These are phyloP conservation scores for Glossosoma conforme DNA, from an alignment of 1,140 invertebrate species.

Conservation along the genomic window DNA sequence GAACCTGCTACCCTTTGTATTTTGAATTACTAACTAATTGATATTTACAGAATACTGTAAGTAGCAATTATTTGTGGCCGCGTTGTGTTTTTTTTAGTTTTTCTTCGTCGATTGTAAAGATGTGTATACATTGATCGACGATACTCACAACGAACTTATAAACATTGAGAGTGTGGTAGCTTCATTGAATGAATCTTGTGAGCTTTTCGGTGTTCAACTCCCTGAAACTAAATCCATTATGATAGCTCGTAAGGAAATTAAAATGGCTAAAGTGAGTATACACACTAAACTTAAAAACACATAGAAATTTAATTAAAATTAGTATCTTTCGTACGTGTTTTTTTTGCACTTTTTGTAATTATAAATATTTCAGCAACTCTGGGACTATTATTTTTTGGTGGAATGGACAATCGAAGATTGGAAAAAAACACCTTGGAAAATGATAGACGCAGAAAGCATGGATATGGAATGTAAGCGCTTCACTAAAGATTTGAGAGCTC, in stretches of 20 bases:
- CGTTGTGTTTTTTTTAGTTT: conserved; percentile 44
- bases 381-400: conserved; percentile 86
- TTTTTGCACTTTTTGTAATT: not conserved
- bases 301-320: no score
- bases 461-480: conserved; percentile 92
- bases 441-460: conserved; percentile 90
- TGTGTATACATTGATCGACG: conserved; percentile 72
- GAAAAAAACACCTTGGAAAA: conserved; percentile 89
- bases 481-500: conserved; percentile 72
- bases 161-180: conserved; percentile 66
- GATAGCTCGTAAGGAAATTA: conserved; percentile 70
- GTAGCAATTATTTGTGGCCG: no score
- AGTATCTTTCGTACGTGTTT: no score
- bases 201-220: conserved; percentile 80
- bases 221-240: conserved; percentile 77
- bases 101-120: conserved; percentile 69
- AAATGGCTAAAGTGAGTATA: conserved; percentile 64
- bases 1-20: no score
- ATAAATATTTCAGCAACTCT: conserved; percentile 58
- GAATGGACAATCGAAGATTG: conserved; percentile 79
- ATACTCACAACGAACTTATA: conserved; percentile 61
- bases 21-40: no score
- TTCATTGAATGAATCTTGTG: conserved; percentile 66
- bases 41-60: no score
- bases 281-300: not conserved